These are phyloP conservation scores for Vandiemenella viatica DNA, from an alignment of 2,888 invertebrate genomes.

Conservation along the genomic window DNA sequence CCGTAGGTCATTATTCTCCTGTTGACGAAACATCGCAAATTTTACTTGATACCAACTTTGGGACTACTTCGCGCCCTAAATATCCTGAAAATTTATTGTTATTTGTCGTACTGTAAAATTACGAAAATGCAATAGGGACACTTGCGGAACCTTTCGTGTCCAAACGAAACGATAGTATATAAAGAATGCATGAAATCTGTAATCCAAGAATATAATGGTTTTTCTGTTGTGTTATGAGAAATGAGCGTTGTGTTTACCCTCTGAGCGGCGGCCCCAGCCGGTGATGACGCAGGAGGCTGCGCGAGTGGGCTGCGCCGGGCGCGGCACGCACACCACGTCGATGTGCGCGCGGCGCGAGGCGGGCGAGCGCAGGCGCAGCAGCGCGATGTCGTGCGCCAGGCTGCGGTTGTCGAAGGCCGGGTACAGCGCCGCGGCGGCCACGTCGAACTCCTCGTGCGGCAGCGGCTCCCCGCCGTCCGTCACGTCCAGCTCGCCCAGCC, in stretches of 20 bases:
- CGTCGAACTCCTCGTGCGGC: constrained; percentile 26
- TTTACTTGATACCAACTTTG: no score
- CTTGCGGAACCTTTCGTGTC: no score
- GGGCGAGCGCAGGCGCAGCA: constrained; percentile 23
- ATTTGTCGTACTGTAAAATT: no score
- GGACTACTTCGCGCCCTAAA: no score
- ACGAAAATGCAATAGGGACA: no score
- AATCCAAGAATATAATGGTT: no score
- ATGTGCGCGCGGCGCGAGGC: constrained; percentile 23
- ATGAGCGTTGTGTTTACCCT: constrained; percentile 26
- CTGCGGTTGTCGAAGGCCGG: constrained; percentile 26
- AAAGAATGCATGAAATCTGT: no score
- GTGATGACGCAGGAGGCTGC: constrained; percentile 26
- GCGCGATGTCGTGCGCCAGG: constrained; percentile 28
- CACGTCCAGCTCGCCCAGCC: constrained; percentile 30
- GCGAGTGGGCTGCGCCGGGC: constrained; percentile 10
- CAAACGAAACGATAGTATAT: no score
- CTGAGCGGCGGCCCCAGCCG: constrained; percentile 29
- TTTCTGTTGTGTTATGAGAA: no score
- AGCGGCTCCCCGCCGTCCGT: constrained; percentile 25
- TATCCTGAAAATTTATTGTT: no score
- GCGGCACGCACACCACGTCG: constrained; percentile 26
- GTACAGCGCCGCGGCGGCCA: constrained; percentile 22
- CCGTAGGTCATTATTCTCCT: no score
- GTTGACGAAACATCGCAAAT: no score